phyloP scores from a whole-genome alignment of 1,140 invertebrate genomes.

The Sitophilus oryzae region DNA sequence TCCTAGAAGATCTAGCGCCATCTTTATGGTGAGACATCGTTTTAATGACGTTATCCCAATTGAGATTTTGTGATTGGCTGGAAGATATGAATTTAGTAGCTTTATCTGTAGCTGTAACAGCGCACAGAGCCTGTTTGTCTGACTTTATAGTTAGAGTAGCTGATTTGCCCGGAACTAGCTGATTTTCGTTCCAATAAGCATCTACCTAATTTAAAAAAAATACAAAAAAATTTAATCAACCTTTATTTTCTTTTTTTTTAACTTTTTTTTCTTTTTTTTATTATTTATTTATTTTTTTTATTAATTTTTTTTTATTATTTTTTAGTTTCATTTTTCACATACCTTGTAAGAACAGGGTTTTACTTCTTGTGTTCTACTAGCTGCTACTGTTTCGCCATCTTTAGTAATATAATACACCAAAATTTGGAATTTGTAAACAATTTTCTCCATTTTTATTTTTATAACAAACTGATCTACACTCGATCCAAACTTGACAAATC shows the following conservation, averaged over 20 bases:
- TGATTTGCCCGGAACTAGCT: conserved; percentile 46
- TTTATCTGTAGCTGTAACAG: conserved; percentile 55
- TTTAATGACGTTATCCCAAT: conserved; percentile 23
- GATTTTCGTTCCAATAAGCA: conserved; percentile 32
- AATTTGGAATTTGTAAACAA: conserved; percentile 27
- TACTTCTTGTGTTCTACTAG: conserved; percentile 22
- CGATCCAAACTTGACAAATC: conserved; percentile 24
- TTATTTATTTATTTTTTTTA: no score
- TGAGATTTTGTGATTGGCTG: conserved; percentile 8
- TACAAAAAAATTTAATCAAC: no score
- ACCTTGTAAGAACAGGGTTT: conserved; percentile 30
- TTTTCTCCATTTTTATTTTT: conserved; percentile 30
- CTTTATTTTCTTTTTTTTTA: no score
- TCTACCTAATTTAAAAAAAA: no score
- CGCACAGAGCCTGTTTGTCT: conserved; percentile 52
- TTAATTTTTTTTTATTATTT: no score
- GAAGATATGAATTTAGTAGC: conserved; percentile 50
- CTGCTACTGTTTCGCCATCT: conserved; percentile 30
- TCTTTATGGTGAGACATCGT: conserved; percentile 21
- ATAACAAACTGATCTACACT: conserved; percentile 27
- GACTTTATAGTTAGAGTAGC: conserved; percentile 50
- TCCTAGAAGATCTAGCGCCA: conserved; percentile 18
- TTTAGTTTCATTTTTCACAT: no score
- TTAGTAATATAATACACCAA: conserved; percentile 30
- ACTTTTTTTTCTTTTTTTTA: no score